Percentiles rank a stretch among this genome's conserved stretches.
These are phyloP conservation scores for Telenomus remus DNA, from an alignment of 1,140 invertebrate genomes.

Conservation along the genomic window DNA sequence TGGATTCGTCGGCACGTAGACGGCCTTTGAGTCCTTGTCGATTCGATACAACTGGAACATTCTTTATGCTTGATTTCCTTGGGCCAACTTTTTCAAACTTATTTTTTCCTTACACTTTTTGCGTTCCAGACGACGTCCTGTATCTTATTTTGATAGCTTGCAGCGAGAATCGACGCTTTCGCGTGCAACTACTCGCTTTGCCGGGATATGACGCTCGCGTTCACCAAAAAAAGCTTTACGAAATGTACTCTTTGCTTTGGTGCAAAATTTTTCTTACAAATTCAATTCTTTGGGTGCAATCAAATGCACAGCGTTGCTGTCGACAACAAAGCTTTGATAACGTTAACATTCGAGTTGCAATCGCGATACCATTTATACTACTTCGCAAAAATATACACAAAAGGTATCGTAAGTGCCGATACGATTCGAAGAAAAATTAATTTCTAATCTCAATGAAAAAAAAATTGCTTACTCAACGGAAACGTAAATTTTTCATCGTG, in stretches of 20 bases:
- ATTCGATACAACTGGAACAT: conserved; percentile 52
- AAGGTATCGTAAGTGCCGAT: too few relatives aligned
- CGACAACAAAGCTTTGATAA: conserved; percentile 19
- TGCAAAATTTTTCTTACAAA: conserved; percentile 10
- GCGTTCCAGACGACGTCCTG: conserved; percentile 10
- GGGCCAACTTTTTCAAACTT: conserved; percentile 37
- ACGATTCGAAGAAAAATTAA: too few relatives aligned
- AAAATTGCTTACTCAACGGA: too few relatives aligned
- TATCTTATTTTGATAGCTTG: conserved; percentile 10
- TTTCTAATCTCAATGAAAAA: too few relatives aligned
- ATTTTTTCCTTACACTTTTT: conserved; percentile 31
- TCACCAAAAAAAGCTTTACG: too few relatives aligned
- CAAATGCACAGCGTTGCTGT: conserved; percentile 10
- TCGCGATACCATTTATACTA: conserved; percentile 29
- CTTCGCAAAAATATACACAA: conserved; percentile 27
- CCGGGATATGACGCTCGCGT: not conserved
- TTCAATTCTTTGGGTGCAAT: conserved; percentile 19
- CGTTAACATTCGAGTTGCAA: conserved; percentile 32
- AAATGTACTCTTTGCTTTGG: not conserved
- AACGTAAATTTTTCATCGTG: too few relatives aligned
- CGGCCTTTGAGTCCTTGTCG: conserved; percentile 51
- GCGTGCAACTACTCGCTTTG: not conserved
- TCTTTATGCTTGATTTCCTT: conserved; percentile 50
- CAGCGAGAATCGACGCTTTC: not conserved
- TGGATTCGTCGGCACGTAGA: conserved; percentile 55